Evolutionary conservation across 1,140 invertebrate genomes (phyloP).

Genomic region (Diplogasteroides magnus): DNA sequence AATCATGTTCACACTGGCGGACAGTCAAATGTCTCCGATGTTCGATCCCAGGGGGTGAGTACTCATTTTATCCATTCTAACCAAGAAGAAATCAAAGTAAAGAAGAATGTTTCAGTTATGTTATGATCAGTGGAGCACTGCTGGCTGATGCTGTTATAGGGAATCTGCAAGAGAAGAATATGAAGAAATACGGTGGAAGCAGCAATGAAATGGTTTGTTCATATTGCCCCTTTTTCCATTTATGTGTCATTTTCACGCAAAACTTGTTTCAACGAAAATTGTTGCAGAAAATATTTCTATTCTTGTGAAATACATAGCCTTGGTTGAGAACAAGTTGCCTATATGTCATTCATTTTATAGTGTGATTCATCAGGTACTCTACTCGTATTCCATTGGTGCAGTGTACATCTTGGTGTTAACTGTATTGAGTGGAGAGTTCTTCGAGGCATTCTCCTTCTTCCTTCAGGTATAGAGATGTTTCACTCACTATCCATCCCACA

Average conservation of each 20-base stretch:
- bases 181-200: slow-evolving; percentile 73
- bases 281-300: no score
- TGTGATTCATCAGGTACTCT: slow-evolving; percentile 65
- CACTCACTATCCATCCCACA: neutral
- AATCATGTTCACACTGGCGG: slow-evolving; percentile 83
- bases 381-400: slow-evolving; percentile 83
- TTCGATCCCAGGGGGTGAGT: slow-evolving; percentile 68
- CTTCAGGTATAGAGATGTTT: slow-evolving; percentile 63
- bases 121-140: slow-evolving; percentile 76
- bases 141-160: slow-evolving; percentile 87
- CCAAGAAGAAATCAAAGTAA: no score
- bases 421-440: slow-evolving; percentile 68
- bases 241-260: slow-evolving; percentile 3
- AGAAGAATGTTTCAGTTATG: slow-evolving; percentile 69
- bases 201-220: slow-evolving; percentile 75
- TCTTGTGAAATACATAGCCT: no score
- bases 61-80: no score
- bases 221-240: slow-evolving; percentile 4
- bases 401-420: slow-evolving; percentile 75
- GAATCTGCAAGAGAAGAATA: slow-evolving; percentile 89
- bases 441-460: slow-evolving; percentile 73
- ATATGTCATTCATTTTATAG: slow-evolving; percentile 4
- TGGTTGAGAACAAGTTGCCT: neutral
- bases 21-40: slow-evolving; percentile 79
- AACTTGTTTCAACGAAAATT: no score